A percentile compares a stretch with the other conserved stretches of the same genome.
These are phyloP conservation scores for Tachypleus tridentatus DNA, from an alignment of 1,140 invertebrate species.

Conservation along the genomic window DNA sequence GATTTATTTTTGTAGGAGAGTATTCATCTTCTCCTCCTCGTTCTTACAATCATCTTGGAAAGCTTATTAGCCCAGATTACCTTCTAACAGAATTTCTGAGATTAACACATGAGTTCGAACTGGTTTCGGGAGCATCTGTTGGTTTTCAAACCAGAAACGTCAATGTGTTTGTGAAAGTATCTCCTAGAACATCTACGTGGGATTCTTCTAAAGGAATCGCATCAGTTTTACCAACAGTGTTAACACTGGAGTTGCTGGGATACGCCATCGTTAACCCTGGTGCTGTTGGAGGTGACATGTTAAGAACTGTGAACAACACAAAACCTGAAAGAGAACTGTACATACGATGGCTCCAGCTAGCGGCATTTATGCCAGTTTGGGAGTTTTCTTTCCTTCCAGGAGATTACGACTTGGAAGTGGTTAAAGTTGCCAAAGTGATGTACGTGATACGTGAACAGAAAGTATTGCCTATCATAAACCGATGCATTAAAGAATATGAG, in stretches of 20 bases:
- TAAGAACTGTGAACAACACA: constrained; percentile 9
- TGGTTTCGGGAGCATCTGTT: constrained; percentile 14
- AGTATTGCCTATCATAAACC: constrained; percentile 45
- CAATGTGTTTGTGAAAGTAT: constrained; percentile 60
- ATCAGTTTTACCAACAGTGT: constrained; percentile 65
- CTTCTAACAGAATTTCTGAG: constrained; percentile 50
- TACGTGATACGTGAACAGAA: constrained; percentile 56
- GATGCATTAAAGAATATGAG: constrained; percentile 54
- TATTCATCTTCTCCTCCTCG: constrained; percentile 18
- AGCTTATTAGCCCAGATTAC: constrained; percentile 48
- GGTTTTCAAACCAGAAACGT: constrained; percentile 19
- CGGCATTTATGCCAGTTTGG: constrained; percentile 79
- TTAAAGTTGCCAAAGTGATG: constrained; percentile 61
- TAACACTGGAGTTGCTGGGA: constrained; percentile 73
- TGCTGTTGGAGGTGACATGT: constrained; percentile 70
- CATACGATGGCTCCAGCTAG: constrained; percentile 80
- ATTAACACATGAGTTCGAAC: constrained; percentile 10
- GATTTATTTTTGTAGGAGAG: constrained; percentile 55
- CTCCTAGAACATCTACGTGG: constrained; percentile 79
- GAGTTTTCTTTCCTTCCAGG: constrained; percentile 79
- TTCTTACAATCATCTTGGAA: constrained; percentile 14
- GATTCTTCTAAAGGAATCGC: constrained; percentile 44
- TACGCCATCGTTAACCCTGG: constrained; percentile 88
- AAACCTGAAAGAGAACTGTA: constrained; percentile 71
- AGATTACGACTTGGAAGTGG: constrained; percentile 66